Evolutionary conservation across 2,113 vertebrate genomes (phyloP).

Genomic region (Corythoichthys haematopterus): DNA sequence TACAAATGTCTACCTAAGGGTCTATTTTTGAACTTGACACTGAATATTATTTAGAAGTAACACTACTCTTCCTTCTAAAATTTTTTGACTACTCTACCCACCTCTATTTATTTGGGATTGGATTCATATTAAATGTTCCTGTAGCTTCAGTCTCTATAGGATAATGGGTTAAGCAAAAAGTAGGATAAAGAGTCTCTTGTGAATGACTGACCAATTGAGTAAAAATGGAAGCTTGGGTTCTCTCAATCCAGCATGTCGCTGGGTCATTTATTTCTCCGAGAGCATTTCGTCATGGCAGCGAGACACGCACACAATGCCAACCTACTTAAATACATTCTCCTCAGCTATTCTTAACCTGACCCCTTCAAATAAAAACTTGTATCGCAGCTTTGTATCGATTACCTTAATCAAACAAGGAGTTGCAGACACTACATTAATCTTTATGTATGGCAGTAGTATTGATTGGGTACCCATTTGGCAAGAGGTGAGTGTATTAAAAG

Average conservation of each 20-base stretch:
- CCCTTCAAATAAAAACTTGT: slow-evolving; percentile 27
- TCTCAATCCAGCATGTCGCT: slow-evolving; percentile 41
- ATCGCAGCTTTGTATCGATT: slow-evolving; percentile 41
- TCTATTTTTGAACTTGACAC: too few relatives aligned
- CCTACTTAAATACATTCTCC: slow-evolving; percentile 12
- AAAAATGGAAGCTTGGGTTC: slow-evolving; percentile 20
- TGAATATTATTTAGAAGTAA: too few relatives aligned
- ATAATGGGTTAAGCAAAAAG: slow-evolving; percentile 54
- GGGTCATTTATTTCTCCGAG: slow-evolving; percentile 51
- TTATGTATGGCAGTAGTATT: slow-evolving; percentile 56
- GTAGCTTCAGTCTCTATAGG: slow-evolving; percentile 37
- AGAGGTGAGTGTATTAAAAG: slow-evolving; percentile 45
- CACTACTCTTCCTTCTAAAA: too few relatives aligned
- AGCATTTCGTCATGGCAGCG: slow-evolving; percentile 45
- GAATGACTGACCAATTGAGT: slow-evolving; percentile 38
- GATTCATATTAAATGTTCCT: slow-evolving; percentile 35
- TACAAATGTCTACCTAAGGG: too few relatives aligned
- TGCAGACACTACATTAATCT: slow-evolving; percentile 60
- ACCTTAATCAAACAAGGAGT: slow-evolving; percentile 56
- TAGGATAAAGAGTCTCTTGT: slow-evolving; percentile 50
- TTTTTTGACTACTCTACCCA: too few relatives aligned
- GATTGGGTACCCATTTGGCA: slow-evolving; percentile 39
- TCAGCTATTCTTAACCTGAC: slow-evolving; percentile 21
- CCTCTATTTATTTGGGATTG: slow-evolving; percentile 15
- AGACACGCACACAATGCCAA: slow-evolving; percentile 14